A percentile compares a stretch with the other conserved stretches of the same genome.
phyloP scores from a whole-genome alignment of 2,888 invertebrate species.

The Dysmachus trigonus region DNA sequence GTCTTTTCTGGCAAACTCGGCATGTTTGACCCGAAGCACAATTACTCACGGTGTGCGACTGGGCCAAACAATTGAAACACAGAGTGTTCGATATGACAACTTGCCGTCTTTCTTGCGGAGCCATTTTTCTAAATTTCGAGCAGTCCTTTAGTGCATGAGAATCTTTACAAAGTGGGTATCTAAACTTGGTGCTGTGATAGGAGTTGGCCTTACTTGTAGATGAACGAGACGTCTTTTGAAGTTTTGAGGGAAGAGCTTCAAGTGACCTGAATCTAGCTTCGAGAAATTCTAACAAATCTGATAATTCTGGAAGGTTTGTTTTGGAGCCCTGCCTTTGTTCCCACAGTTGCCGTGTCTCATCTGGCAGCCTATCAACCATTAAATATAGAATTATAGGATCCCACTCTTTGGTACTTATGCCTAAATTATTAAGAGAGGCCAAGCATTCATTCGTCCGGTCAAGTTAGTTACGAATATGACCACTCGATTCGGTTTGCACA shows the following conservation, averaged over 20 bases:
- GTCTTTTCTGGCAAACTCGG: neutral
- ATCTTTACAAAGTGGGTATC: neutral
- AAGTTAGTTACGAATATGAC: slow-evolving; percentile 44
- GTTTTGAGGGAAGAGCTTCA: neutral
- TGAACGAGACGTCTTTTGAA: neutral
- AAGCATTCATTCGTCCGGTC: neutral
- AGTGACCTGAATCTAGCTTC: slow-evolving; percentile 7
- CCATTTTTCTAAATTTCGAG: neutral
- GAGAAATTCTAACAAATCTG: neutral
- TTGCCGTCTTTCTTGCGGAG: neutral
- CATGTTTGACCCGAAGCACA: neutral
- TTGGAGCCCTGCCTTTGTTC: neutral
- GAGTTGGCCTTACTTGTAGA: neutral
- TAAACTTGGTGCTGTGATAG: neutral
- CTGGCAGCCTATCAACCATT: neutral
- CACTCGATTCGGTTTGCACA: neutral
- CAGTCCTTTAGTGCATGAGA: neutral
- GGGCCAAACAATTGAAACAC: neutral
- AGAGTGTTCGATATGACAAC: neutral
- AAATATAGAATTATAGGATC: neutral
- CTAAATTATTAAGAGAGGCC: neutral
- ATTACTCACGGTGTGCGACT: neutral
- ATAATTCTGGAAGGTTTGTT: neutral
- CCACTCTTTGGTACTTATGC: neutral
- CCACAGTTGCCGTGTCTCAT: neutral